Evolutionary conservation across 2,113 vertebrate genomes (phyloP).

Genomic region (Hirundichthys speculiger): DNA sequence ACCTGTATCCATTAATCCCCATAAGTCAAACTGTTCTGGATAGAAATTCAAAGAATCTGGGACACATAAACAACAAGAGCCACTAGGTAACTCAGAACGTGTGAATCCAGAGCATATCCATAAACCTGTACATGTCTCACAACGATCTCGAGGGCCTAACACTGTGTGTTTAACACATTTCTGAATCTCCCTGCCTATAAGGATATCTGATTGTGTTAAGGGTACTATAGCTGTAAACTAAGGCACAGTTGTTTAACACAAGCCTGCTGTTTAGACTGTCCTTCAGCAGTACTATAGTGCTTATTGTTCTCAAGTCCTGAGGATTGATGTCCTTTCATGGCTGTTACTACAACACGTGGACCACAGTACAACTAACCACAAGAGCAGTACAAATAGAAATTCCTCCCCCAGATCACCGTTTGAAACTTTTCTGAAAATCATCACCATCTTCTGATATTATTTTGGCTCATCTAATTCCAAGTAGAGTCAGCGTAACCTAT

Average conservation of each 20-base stretch:
- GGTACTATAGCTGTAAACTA: background rate
- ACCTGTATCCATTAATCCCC: constrained; percentile 46
- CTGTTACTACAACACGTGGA: constrained; percentile 38
- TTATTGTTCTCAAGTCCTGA: constrained; percentile 42
- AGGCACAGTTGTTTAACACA: background rate
- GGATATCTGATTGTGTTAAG: constrained; percentile 20
- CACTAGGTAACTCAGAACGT: constrained; percentile 20
- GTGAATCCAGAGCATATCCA: constrained; percentile 43
- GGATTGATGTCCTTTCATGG: constrained; percentile 40
- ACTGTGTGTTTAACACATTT: constrained; percentile 18
- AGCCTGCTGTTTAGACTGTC: constrained; percentile 35
- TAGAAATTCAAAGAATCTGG: constrained; percentile 56
- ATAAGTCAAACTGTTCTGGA: no score
- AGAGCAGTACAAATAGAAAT: constrained; percentile 21
- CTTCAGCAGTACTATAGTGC: constrained; percentile 24
- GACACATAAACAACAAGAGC: constrained; percentile 20
- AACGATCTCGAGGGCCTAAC: constrained; percentile 35
- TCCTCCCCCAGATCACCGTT: constrained; percentile 19
- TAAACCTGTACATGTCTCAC: constrained; percentile 35
- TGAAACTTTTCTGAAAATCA: background rate
- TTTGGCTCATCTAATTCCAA: no score
- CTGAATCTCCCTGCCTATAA: constrained; percentile 12
- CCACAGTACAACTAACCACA: constrained; percentile 21
- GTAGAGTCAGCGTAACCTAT: no score
- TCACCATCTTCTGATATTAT: background rate